These are phyloP conservation scores for Silurus glanis DNA, from an alignment of 2,113 vertebrate species.

Conservation along the genomic window DNA sequence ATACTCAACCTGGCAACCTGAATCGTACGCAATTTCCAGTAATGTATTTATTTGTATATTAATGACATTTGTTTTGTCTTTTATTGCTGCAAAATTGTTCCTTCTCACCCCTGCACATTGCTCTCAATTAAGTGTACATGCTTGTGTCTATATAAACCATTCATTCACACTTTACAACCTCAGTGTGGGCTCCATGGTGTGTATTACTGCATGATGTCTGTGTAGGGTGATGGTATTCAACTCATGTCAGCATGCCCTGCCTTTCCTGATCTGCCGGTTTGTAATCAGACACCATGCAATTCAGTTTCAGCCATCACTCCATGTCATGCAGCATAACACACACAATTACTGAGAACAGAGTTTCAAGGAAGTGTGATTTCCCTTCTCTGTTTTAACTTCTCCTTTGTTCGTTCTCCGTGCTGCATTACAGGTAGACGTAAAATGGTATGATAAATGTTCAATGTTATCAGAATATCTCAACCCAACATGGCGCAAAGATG, in stretches of 20 bases:
- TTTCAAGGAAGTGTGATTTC: not conserved
- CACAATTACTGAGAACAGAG: constrained; percentile 6
- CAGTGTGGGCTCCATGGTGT: not conserved
- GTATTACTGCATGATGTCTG: not conserved
- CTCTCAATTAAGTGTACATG: not conserved
- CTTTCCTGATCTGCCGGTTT: constrained; percentile 41
- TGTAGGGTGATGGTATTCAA: not conserved
- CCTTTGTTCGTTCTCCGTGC: not conserved
- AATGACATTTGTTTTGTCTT: not conserved
- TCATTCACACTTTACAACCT: not conserved
- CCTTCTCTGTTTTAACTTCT: not conserved
- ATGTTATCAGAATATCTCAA: not conserved
- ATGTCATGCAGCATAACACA: not conserved
- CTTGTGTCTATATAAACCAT: not conserved
- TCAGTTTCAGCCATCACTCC: not conserved
- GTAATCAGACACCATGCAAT: constrained; percentile 43
- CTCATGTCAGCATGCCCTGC: not conserved
- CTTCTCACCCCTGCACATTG: not conserved
- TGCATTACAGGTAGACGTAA: not conserved
- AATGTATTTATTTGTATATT: not conserved
- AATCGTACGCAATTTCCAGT: not conserved
- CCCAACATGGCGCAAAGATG: not conserved
- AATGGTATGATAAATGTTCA: not conserved
- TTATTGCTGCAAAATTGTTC: not conserved
- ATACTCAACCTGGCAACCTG: not conserved